Conservation (phyloP, 2,888 invertebrate species). For the Parelbella ahira region DNA sequence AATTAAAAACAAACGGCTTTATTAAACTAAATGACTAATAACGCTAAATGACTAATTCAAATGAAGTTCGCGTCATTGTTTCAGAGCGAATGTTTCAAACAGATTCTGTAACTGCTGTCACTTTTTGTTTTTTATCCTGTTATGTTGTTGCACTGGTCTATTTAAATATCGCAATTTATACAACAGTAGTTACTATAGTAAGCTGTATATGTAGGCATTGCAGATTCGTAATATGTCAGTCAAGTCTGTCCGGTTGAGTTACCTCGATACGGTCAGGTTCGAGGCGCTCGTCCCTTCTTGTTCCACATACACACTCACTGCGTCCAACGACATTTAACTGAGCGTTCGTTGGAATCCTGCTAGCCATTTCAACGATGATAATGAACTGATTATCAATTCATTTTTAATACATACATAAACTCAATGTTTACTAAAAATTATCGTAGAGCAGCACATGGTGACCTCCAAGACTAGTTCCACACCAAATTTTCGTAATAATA, state of each 20-base stretch:
- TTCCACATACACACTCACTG: constrained; percentile 63
- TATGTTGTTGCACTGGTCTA: constrained; percentile 16
- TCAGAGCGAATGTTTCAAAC: constrained; percentile 37
- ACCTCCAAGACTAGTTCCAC: constrained; percentile 38
- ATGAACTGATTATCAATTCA: too few relatives aligned
- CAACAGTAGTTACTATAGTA: constrained; percentile 13
- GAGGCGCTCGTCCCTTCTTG: constrained; percentile 65
- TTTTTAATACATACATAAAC: too few relatives aligned
- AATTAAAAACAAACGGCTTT: constrained; percentile 62
- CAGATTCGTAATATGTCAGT: constrained; percentile 54
- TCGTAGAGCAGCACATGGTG: constrained; percentile 33
- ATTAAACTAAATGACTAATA: constrained; percentile 64
- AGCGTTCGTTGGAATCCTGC: constrained; percentile 38
- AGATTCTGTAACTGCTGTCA: constrained; percentile 26
- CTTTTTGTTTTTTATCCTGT: constrained; percentile 16
- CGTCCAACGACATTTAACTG: constrained; percentile 42
- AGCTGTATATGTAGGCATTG: too few relatives aligned
- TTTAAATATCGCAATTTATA: constrained; percentile 19
- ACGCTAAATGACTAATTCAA: constrained; percentile 68
- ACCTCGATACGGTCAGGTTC: constrained; percentile 75
- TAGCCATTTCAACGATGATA: too few relatives aligned
- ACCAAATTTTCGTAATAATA: constrained; percentile 40
- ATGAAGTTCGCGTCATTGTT: constrained; percentile 55
- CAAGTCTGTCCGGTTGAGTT: constrained; percentile 74
- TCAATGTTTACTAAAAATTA: constrained; percentile 35